Base-by-base conservation (phyloP, 2,888 invertebrate species). In the Adineta ricciae region DNA sequence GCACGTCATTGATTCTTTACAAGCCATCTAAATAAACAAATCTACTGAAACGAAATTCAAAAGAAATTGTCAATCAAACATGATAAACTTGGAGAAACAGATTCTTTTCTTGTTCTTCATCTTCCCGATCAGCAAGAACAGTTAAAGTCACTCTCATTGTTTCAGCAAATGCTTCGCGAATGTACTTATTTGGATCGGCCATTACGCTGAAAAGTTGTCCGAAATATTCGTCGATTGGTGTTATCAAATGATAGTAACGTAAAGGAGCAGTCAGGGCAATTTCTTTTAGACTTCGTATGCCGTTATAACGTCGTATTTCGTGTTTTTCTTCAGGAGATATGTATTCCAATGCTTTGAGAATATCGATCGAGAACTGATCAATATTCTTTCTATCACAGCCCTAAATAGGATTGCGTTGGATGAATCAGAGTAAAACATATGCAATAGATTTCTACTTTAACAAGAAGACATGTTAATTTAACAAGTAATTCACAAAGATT, bases 141-240 rank as follows among this genome's bases (percentile, higher is more conserved):
- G 41, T n/a, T 0, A 78, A 36, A 24, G 73, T 78, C 38, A 41
- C 73, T 27, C 38, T 38, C 41, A 78, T 78, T n/a, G 73, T 78
- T 78, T 78, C 73, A 1, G 73, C 73, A 78, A 78, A 78, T 78
- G 73, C 73, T 41, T 78, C 73, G 41, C 73, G 73, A 78, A 78
- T 78, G 24, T 78, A 78, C 41, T 78, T 24, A 38, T 78, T 41
- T 41, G 73, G 21, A 78, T 78, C 73, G 7, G 21, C 24, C 73
- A 78, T 78, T 78, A 24, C 24, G 21, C 5, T 38, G 8, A 78
- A 78, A 16, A 78, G 41, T 78, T 78, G 73, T 78, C 41, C 73
- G 9, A 78, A 78, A 78, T 21, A 78, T 41, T 78, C 38, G 21
- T 78, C 41, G 24, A 36, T 21, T 7, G 73, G 36, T 78, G 36